phyloP scores from a whole-genome alignment of 2,113 vertebrate genomes.

The Sander vitreus region DNA sequence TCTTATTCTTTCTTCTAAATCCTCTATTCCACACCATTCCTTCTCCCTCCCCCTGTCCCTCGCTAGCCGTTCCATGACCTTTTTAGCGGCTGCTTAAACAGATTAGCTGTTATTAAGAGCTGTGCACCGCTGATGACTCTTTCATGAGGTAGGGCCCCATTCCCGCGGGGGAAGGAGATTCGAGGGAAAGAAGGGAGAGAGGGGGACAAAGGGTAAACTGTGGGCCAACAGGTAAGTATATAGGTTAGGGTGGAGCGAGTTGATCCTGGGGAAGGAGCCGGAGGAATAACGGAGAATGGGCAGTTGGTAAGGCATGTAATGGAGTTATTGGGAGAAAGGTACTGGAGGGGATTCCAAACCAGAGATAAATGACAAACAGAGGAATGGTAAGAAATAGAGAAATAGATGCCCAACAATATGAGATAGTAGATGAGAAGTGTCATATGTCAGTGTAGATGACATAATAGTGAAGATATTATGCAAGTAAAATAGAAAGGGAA shows the following conservation, averaged over 20 bases:
- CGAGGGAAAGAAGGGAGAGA: constrained; percentile 24
- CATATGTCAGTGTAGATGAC: constrained; percentile 19
- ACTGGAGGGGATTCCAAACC: constrained; percentile 8
- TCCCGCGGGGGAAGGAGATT: constrained; percentile 47
- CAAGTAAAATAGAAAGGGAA: not conserved
- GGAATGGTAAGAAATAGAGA: constrained; percentile 25
- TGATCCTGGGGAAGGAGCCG: not conserved
- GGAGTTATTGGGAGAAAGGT: constrained; percentile 21
- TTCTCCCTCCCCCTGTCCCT: constrained; percentile 52
- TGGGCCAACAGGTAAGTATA: constrained; percentile 11
- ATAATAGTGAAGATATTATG: not conserved
- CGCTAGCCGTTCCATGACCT: constrained; percentile 78
- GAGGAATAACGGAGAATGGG: constrained; percentile 6
- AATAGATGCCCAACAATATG: constrained; percentile 43
- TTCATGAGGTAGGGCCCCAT: constrained; percentile 76
- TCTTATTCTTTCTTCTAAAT: constrained; percentile 53
- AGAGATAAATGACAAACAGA: constrained; percentile 28
- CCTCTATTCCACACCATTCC: constrained; percentile 62
- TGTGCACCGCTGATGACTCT: constrained; percentile 79
- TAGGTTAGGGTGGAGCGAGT: constrained; percentile 4
- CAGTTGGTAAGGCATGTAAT: constrained; percentile 19
- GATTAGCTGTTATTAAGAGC: constrained; percentile 85
- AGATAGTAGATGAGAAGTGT: constrained; percentile 38
- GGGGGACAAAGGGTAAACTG: constrained; percentile 3
- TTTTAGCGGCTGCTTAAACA: constrained; percentile 84